These are phyloP conservation scores for Telenomus remus DNA, from an alignment of 1,140 invertebrate genomes.

Conservation along the genomic window DNA sequence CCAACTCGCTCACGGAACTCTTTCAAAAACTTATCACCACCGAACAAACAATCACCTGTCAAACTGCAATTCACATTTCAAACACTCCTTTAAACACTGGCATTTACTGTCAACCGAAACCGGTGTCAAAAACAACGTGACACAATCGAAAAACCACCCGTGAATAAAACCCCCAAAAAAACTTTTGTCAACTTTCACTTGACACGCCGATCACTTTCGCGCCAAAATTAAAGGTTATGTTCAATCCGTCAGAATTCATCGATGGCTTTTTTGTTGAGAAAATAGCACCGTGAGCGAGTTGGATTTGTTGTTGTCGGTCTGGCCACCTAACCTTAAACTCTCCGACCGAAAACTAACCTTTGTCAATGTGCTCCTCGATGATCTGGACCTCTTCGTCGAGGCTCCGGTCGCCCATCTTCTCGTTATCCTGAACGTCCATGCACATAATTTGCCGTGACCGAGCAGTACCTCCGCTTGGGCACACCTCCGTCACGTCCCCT, in stretches of 20 bases:
- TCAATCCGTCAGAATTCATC: neutral
- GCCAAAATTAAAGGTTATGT: neutral
- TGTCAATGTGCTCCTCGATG: conserved; percentile 67
- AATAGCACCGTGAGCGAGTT: neutral
- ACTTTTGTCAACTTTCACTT: neutral
- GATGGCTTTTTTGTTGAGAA: neutral
- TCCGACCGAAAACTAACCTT: conserved; percentile 64
- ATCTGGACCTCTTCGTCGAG: conserved; percentile 71
- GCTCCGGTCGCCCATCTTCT: conserved; percentile 71
- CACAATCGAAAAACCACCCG: too few species aligned
- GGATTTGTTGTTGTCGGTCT: neutral
- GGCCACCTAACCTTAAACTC: conserved; percentile 56
- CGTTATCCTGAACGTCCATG: conserved; percentile 71
- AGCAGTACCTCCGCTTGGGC: conserved; percentile 57
- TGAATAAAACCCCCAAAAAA: too few species aligned
- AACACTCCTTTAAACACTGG: too few species aligned
- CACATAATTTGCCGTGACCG: conserved; percentile 70
- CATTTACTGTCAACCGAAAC: too few species aligned
- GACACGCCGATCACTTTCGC: conserved; percentile 1
- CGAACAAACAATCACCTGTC: too few species aligned
- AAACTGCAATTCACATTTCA: too few species aligned
- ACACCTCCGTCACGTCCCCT: conserved; percentile 56
- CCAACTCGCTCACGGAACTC: too few species aligned
- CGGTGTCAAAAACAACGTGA: too few species aligned
- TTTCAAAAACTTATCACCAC: too few species aligned